Conservation (phyloP, 2,113 vertebrate genomes). For the Brachypteracias leptosomus region DNA sequence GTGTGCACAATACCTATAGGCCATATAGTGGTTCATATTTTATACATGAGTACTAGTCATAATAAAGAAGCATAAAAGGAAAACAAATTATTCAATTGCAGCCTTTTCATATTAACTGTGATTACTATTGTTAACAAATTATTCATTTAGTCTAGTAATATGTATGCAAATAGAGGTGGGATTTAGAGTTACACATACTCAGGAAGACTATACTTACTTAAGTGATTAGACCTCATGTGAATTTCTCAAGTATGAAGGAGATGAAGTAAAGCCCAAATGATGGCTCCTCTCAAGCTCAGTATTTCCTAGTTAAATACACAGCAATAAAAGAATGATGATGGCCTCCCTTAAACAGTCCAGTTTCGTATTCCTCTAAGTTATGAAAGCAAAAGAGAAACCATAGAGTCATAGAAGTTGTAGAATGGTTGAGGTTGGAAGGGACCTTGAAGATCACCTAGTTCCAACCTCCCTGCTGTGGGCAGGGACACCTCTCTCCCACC, state of each 20-base stretch:
- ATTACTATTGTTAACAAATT: neutral
- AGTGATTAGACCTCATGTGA: neutral
- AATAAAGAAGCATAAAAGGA: neutral
- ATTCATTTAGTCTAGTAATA: neutral
- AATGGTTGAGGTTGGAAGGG: too few species aligned
- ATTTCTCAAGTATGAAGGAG: neutral
- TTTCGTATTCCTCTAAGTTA: neutral
- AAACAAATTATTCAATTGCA: neutral
- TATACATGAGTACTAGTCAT: neutral
- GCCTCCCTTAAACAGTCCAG: fast-evolving
- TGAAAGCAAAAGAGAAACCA: neutral
- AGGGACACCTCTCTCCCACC: too few species aligned
- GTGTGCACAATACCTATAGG: neutral
- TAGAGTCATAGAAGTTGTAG: too few species aligned
- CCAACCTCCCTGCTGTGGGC: neutral
- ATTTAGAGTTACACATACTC: neutral
- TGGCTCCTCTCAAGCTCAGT: neutral
- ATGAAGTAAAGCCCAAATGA: neutral
- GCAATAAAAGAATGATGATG: neutral
- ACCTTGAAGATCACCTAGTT: too few species aligned
- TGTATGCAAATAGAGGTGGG: neutral
- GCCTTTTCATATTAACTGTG: neutral
- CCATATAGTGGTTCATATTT: neutral
- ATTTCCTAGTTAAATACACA: neutral
- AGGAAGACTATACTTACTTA: neutral